A percentile compares a stretch with the other conserved stretches of the same genome.
phyloP scores from a whole-genome alignment of 2,797 vertebrate species.

The Knipowitschia caucasica region DNA sequence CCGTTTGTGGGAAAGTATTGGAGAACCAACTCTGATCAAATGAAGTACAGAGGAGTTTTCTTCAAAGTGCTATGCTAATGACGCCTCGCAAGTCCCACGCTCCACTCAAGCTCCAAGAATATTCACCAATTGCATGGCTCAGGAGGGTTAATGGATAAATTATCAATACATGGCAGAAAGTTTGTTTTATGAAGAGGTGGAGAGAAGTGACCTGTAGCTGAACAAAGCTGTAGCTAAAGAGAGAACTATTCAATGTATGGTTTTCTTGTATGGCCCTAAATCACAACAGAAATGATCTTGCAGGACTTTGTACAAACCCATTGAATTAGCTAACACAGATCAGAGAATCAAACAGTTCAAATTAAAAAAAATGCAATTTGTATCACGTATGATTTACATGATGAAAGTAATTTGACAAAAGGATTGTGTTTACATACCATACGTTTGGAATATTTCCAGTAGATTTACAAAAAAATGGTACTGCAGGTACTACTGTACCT shows the following conservation, averaged over 20 bases:
- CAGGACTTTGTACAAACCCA: too few relatives aligned
- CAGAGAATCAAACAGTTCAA: too few relatives aligned
- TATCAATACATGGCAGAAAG: background rate
- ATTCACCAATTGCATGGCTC: slow-evolving; percentile 1
- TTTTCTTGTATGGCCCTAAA: too few relatives aligned
- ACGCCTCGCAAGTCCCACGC: slow-evolving; percentile 20
- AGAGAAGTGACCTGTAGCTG: background rate
- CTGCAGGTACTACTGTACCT: too few relatives aligned
- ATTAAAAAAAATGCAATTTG: too few relatives aligned
- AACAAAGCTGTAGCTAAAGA: background rate
- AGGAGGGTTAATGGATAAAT: background rate
- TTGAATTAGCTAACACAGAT: too few relatives aligned
- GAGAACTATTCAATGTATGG: background rate
- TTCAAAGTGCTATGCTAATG: slow-evolving; percentile 41
- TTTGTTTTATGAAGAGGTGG: background rate
- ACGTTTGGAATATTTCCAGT: too few relatives aligned
- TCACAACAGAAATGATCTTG: too few relatives aligned
- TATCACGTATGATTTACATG: too few relatives aligned
- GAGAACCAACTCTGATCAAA: slow-evolving; percentile 33
- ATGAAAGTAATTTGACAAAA: too few relatives aligned
- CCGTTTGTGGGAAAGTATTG: slow-evolving; percentile 9
- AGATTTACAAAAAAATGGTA: too few relatives aligned
- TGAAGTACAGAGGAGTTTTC: slow-evolving; percentile 18
- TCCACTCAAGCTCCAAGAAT: slow-evolving; percentile 3
- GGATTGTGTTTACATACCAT: too few relatives aligned